Percentiles rank a stretch among this genome's conserved stretches.
These are phyloP conservation scores for Rotaria macrura DNA, from an alignment of 2,888 invertebrate species.

Conservation along the genomic window DNA sequence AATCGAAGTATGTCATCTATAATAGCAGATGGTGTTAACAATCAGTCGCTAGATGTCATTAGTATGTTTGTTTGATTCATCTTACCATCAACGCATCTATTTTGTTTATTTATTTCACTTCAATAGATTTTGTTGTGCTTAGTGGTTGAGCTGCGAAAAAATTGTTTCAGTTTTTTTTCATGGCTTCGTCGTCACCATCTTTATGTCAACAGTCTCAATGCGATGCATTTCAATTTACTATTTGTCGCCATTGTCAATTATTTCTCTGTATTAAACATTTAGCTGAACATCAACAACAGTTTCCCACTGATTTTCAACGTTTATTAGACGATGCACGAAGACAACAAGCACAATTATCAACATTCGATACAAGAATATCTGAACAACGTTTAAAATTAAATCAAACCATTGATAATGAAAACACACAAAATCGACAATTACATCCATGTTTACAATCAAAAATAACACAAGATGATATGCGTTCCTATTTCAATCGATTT, in stretches of 20 bases:
- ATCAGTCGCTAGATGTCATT: background rate
- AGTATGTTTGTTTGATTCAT: background rate
- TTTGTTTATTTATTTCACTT: background rate
- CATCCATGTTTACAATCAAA: background rate
- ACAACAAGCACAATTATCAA: background rate
- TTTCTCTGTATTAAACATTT: background rate
- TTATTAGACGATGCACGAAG: background rate
- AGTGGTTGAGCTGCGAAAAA: background rate
- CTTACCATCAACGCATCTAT: background rate
- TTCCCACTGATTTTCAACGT: background rate
- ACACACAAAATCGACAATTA: background rate
- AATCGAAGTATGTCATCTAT: background rate
- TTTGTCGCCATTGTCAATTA: conserved; percentile 4
- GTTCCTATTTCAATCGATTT: background rate
- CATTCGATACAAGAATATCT: background rate
- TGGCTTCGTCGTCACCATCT: background rate
- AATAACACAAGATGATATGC: background rate
- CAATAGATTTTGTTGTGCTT: background rate
- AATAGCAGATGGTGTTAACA: background rate
- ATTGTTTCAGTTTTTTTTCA: background rate
- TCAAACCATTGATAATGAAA: background rate
- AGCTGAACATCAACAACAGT: conserved; percentile 6
- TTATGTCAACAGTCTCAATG: background rate
- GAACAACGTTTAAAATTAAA: background rate
- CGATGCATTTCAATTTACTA: conserved; percentile 1